Base-by-base conservation (phyloP, 2,113 vertebrate genomes). In the Bufo bufo region DNA sequence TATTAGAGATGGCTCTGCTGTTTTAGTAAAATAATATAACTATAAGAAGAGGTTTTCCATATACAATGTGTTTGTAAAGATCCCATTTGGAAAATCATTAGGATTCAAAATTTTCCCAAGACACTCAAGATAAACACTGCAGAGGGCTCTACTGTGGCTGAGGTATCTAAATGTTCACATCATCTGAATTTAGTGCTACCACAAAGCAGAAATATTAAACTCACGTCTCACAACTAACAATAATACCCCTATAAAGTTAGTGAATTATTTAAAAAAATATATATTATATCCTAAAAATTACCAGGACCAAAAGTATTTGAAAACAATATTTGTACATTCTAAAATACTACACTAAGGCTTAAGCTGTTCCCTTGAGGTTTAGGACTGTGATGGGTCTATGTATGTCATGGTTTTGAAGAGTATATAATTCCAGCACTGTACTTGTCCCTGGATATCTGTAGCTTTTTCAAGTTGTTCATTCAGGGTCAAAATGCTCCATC, bases 21-120 rank as follows among this genome's bases (percentile, higher is more conserved):
- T 66, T 82, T 82, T n/a, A 82, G 59, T 82, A 82, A 66, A 82
- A 12, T 49, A 82, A 82, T 63, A 61, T 61, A 19, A 3, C 14
- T 49, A 11, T 49, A 19, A 12, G 47, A 50, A 52, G 6, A 58
- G 77, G 11, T 20, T 63, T 82, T 65, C 45, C 47, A 63, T 82
- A 66, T 66, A 45, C 5, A 49, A 82, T 66, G 33, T 82, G 54
- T 59, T 59, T 59, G 50, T 49, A 43, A 63, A 65, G 81, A 49
- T 50, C 23, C 59, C 59, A 82, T 82, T 82, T 66, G 45, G 13
- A 82, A 82, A 82, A 50, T 12, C 45, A 49, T 65, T 82, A 82
- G 33, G 16, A 63, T 43, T 49, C 16, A n/a, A 20, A 1, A 82
- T 82, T 23, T 82, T 63, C 43, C 43, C 59, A 33, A 58, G n/a